Conservation (phyloP, 2,113 vertebrate species). For the Rissa tridactyla region DNA sequence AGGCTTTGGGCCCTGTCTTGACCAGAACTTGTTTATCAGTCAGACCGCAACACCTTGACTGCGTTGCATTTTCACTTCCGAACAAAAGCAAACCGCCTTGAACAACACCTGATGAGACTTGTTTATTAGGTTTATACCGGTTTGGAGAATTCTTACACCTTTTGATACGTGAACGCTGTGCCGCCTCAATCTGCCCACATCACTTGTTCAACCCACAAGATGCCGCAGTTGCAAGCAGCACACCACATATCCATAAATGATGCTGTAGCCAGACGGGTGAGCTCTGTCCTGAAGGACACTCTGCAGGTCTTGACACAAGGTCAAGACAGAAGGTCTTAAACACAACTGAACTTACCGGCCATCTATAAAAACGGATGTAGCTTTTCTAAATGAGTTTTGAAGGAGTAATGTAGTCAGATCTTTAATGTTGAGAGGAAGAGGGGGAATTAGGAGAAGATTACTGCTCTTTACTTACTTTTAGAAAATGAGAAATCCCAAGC, state of each 20-base stretch:
- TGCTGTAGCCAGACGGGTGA: not conserved
- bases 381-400: not conserved
- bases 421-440: not conserved
- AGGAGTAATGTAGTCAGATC: not conserved
- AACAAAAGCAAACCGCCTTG: not conserved
- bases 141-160: conserved; percentile 6
- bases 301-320: not conserved
- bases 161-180: conserved; percentile 2
- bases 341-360: not conserved
- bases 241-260: not conserved
- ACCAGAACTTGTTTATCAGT: not conserved
- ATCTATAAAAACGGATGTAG: not conserved
- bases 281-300: not conserved
- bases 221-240: not conserved
- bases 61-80: not conserved
- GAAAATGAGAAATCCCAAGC: not conserved
- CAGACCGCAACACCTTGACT: not conserved
- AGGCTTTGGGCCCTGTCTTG: not conserved
- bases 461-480: not conserved
- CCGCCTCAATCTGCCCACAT: not conserved
- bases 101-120: not conserved
- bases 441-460: not conserved
- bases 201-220: not conserved
- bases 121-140: not conserved
- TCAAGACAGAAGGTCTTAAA: not conserved